These are phyloP conservation scores for Myrmophylax atrothorax DNA, from an alignment of 2,113 vertebrate genomes.

Conservation along the genomic window DNA sequence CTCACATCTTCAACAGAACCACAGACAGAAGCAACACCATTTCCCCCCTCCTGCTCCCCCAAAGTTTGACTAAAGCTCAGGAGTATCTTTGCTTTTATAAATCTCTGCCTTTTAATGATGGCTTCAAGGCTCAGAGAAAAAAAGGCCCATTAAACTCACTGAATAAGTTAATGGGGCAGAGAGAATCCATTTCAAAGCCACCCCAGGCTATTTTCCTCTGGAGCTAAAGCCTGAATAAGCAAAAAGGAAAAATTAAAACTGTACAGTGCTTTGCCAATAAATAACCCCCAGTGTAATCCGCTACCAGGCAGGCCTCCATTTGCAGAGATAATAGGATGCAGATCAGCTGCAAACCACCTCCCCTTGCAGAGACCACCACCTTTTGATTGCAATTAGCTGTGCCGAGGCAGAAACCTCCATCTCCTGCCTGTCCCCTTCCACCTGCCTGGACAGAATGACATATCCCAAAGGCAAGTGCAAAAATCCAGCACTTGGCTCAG, in stretches of 20 bases:
- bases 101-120: conserved; percentile 82
- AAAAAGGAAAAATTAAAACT: conserved; percentile 80
- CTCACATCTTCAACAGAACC: background rate
- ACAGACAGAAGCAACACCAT: background rate
- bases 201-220: conserved; percentile 80
- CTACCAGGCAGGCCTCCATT: conserved; percentile 43
- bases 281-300: conserved; percentile 66
- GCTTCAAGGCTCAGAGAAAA: conserved; percentile 77
- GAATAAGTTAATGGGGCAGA: conserved; percentile 86
- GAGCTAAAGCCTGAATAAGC: conserved; percentile 82
- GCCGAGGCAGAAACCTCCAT: background rate
- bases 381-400: background rate
- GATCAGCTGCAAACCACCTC: conserved; percentile 28
- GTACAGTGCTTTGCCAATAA: conserved; percentile 71
- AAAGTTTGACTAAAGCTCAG: conserved; percentile 81
- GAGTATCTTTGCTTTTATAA: conserved; percentile 77
- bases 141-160: conserved; percentile 82
- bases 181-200: conserved; percentile 82
- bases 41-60: background rate
- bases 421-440: background rate
- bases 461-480: background rate
- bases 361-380: conserved; percentile 20
- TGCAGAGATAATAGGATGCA: conserved; percentile 50
- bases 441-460: background rate
- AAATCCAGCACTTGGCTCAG: background rate